phyloP scores from a whole-genome alignment of 2,113 vertebrate species.

The Manacus vitellinus region DNA sequence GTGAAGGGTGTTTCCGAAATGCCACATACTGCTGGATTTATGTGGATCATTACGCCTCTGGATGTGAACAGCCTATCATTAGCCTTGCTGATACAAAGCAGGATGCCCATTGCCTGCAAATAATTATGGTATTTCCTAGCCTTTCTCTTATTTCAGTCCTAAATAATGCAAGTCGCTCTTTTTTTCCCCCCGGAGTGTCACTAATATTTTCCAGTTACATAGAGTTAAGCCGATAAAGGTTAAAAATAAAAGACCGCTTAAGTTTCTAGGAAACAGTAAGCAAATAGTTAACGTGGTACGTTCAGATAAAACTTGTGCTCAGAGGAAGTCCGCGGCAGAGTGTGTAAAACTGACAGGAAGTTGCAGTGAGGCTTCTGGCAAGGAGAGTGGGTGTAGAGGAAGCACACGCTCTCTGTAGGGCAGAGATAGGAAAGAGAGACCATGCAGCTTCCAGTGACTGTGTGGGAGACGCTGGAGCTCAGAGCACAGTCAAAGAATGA shows the following conservation, averaged over 20 bases:
- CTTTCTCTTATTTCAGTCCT: not conserved
- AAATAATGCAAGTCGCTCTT: not conserved
- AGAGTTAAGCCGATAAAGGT: not conserved
- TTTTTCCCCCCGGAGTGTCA: not conserved
- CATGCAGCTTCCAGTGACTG: not conserved
- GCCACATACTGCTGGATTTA: not conserved
- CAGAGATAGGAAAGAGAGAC: slow-evolving; percentile 1
- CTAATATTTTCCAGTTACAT: not conserved
- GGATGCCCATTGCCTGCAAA: not conserved
- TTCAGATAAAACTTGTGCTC: slow-evolving; percentile 22
- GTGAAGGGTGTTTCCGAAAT: not conserved
- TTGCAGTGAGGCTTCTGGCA: slow-evolving; percentile 43
- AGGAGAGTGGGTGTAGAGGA: slow-evolving; percentile 46
- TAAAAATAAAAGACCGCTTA: not conserved
- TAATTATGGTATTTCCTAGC: not conserved
- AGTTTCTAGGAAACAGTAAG: slow-evolving; percentile 14
- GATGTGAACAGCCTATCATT: not conserved
- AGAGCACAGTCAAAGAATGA: not conserved
- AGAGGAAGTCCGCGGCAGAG: slow-evolving; percentile 23
- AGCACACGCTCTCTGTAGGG: not conserved
- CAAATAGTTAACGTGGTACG: not conserved
- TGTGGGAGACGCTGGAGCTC: not conserved
- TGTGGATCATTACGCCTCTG: not conserved
- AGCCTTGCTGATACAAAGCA: not conserved
- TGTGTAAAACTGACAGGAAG: slow-evolving; percentile 53